phyloP scores from a whole-genome alignment of 2,888 invertebrate species.

The Stramonita haemastoma region DNA sequence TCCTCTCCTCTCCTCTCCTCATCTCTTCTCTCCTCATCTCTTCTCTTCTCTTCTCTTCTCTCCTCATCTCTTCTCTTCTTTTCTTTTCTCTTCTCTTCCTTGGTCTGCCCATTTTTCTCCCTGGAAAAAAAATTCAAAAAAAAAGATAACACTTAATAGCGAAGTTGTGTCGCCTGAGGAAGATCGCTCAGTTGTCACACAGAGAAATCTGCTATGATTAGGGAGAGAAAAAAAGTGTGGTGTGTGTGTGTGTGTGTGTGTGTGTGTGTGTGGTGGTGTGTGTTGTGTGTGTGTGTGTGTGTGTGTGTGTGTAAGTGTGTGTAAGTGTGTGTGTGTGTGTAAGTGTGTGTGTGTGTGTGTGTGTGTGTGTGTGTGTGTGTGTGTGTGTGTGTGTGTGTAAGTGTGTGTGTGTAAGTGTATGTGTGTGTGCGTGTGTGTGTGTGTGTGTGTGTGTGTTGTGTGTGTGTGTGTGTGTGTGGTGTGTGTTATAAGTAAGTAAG shows the following conservation, averaged over 20 bases:
- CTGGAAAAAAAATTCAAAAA: too few relatives aligned
- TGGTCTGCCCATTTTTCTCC: not conserved
- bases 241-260: slow-evolving; percentile 13
- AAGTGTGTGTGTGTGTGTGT: not conserved
- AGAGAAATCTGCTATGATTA: too few relatives aligned
- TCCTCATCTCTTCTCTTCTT: not conserved
- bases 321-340: not conserved
- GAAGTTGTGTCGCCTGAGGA: too few relatives aligned
- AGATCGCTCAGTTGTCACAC: too few relatives aligned
- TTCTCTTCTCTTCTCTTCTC: not conserved
- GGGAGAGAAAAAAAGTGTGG: not conserved
- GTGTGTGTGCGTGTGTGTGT: too few relatives aligned
- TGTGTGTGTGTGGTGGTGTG: not conserved
- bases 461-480: slow-evolving; percentile 6
- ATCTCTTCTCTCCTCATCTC: too few relatives aligned
- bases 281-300: not conserved
- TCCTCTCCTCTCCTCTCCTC: not conserved
- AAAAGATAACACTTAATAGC: too few relatives aligned
- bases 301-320: not conserved
- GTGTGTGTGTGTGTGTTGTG: too few relatives aligned
- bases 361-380: not conserved
- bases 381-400: not conserved
- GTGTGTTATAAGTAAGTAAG: too few relatives aligned
- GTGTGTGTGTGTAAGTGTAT: too few relatives aligned
- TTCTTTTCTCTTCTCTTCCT: not conserved